Evolutionary conservation across 2,888 invertebrate species (phyloP).

Genomic region (Anodontia alba): DNA sequence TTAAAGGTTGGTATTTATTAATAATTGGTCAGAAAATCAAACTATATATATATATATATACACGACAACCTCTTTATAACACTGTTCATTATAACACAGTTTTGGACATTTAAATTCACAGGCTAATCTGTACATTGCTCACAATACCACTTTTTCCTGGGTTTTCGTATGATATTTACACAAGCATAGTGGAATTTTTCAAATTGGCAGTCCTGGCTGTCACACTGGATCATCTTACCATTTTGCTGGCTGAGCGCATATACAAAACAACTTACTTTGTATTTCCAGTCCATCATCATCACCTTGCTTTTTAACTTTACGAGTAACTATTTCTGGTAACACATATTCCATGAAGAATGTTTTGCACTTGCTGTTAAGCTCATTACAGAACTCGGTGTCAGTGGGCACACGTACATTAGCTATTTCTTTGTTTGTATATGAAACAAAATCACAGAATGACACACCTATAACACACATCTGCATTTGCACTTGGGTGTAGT

Average conservation of each 20-base stretch:
- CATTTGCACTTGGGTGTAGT: conserved; percentile 38
- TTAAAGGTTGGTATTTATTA: too few relatives aligned
- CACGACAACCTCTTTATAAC: too few relatives aligned
- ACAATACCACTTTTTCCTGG: background rate
- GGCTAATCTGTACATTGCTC: too few relatives aligned
- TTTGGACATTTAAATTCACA: too few relatives aligned
- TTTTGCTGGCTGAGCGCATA: conserved; percentile 8
- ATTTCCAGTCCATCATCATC: background rate
- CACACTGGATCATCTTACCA: background rate
- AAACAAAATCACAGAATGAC: conserved; percentile 7
- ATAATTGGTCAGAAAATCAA: too few relatives aligned
- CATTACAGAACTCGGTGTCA: background rate
- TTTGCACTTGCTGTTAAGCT: background rate
- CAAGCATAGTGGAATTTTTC: background rate
- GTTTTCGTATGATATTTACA: background rate
- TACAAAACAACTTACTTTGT: background rate
- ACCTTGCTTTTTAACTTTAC: background rate
- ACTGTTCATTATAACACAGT: too few relatives aligned
- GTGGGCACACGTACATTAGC: background rate
- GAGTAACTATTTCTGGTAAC: background rate
- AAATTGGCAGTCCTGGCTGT: background rate
- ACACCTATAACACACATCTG: conserved; percentile 22
- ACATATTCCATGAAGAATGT: background rate
- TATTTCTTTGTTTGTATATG: background rate
- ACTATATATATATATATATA: too few relatives aligned